Percentiles rank a stretch among this genome's conserved stretches.
Conservation (phyloP, 2,888 invertebrate species). For the Cephus rjabovi region DNA sequence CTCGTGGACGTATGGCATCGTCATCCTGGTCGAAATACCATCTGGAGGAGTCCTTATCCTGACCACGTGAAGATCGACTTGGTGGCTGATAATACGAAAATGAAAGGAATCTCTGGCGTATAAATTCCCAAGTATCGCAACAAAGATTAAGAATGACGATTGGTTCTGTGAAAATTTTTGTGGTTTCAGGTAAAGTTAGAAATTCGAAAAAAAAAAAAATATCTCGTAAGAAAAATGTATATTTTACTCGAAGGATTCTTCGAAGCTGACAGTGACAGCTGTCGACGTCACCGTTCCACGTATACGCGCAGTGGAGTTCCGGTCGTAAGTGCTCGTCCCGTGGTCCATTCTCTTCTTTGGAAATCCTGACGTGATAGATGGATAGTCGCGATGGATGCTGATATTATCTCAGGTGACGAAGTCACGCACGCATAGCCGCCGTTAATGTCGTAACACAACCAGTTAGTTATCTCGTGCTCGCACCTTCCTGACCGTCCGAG, state of each 20-base stretch:
- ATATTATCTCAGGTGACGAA: slow-evolving; percentile 52
- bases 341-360: slow-evolving; percentile 11
- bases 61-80: background rate
- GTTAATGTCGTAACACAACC: slow-evolving; percentile 22
- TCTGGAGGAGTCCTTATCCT: background rate
- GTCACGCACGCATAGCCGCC: slow-evolving; percentile 35
- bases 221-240: background rate
- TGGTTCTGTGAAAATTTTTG: background rate
- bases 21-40: background rate
- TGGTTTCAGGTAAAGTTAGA: background rate
- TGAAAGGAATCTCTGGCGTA: too few relatives aligned
- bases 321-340: background rate
- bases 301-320: background rate
- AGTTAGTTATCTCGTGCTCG: slow-evolving; percentile 41
- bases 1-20: background rate
- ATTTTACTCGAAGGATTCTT: background rate
- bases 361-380: slow-evolving; percentile 43
- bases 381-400: slow-evolving; percentile 23
- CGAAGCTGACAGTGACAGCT: background rate
- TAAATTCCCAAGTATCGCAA: background rate
- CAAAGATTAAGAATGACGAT: background rate
- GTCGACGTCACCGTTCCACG: background rate
- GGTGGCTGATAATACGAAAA: background rate
- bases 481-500: slow-evolving; percentile 16
- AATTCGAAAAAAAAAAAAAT: background rate